Conservation (phyloP, 2,797 vertebrate species). For the Epinephelus awoara region DNA sequence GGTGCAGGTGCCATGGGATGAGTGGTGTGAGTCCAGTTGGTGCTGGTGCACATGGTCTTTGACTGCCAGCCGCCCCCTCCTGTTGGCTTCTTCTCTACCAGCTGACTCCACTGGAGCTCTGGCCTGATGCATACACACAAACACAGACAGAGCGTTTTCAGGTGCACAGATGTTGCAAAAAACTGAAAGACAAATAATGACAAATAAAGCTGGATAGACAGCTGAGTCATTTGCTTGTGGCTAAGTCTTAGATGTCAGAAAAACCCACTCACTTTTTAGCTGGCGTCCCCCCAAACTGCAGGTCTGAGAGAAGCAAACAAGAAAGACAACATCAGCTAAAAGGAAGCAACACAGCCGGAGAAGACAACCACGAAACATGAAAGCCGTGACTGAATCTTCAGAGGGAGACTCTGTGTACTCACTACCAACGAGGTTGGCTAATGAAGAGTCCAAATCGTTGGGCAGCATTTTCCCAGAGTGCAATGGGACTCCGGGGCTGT, state of each 20-base stretch:
- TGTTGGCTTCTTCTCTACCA: conserved; percentile 87
- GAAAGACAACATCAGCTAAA: conserved; percentile 34
- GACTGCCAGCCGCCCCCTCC: conserved; percentile 87
- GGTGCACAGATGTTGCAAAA: conserved; percentile 22
- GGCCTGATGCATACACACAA: conserved; percentile 80
- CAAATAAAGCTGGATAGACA: conserved; percentile 22
- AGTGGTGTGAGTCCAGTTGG: conserved; percentile 85
- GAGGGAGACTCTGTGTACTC: conserved; percentile 68
- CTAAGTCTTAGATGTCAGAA: conserved; percentile 16
- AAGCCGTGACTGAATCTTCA: conserved; percentile 6
- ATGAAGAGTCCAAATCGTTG: conserved; percentile 91
- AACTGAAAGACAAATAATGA: background rate
- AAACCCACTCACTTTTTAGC: conserved; percentile 90
- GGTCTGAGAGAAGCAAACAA: conserved; percentile 81
- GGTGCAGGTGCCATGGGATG: conserved; percentile 83
- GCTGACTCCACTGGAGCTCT: conserved; percentile 89
- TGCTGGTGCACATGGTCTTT: conserved; percentile 87
- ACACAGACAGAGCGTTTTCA: conserved; percentile 15
- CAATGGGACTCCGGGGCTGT: conserved; percentile 81
- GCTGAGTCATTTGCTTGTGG: conserved; percentile 28
- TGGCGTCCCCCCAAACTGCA: conserved; percentile 91
- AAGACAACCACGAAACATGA: background rate
- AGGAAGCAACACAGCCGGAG: background rate
- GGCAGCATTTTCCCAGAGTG: conserved; percentile 88
- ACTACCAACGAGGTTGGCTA: conserved; percentile 93